Evolutionary conservation across 1,140 invertebrate genomes (phyloP).

Genomic region (Melipona quadrifasciata): DNA sequence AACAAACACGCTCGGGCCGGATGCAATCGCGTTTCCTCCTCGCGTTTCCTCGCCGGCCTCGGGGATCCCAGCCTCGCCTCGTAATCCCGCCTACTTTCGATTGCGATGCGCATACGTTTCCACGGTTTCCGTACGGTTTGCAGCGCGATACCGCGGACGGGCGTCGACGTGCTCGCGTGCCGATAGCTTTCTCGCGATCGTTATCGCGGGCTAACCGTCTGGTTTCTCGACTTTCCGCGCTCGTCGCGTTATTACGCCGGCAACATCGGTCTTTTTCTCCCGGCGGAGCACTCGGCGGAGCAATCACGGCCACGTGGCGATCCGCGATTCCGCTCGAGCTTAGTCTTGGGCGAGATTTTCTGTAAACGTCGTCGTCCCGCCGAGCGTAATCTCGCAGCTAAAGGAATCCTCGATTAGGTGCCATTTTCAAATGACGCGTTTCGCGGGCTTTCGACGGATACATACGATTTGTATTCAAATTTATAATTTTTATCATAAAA

Average conservation of each 20-base stretch:
- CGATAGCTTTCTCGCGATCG: conserved; percentile 30
- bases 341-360: no score
- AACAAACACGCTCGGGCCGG: conserved; percentile 25
- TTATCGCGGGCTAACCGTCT: conserved; percentile 12
- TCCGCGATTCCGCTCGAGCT: neutral
- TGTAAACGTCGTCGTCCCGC: no score
- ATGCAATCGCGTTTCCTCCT: conserved; percentile 28
- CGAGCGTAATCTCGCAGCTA: no score
- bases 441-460: no score
- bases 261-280: neutral
- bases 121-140: neutral
- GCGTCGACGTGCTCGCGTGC: conserved; percentile 40
- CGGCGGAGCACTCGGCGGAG: neutral
- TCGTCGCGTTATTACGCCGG: neutral
- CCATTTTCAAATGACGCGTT: no score
- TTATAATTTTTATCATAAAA: no score
- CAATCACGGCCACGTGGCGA: neutral
- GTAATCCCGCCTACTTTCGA: conserved; percentile 34
- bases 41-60: neutral
- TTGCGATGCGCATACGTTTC: conserved; percentile 33
- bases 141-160: neutral
- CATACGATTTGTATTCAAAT: no score
- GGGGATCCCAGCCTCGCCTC: conserved; percentile 5
- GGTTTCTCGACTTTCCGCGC: conserved; percentile 3
- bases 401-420: no score